Base-by-base conservation (phyloP, 1,140 invertebrate genomes). In the Orius insidiosus region DNA sequence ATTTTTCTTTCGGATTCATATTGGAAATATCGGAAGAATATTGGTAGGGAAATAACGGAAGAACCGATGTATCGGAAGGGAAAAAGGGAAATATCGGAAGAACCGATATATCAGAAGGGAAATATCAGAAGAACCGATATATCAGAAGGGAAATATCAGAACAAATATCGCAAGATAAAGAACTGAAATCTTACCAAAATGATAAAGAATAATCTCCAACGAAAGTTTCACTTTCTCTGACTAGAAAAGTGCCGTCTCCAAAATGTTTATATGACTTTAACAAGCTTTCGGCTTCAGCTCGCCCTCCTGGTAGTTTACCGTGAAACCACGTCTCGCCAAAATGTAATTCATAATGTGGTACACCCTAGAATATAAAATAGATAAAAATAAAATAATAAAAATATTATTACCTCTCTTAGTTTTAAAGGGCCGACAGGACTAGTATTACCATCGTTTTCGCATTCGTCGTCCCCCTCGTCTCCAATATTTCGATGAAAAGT, bases 241-340 rank as follows among this genome's bases (percentile, higher is more conserved):
- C 92, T 10, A 98, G 68, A 64, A 97, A 98, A 2, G 88, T 93
- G 1, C 92, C 93, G 62, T 96, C 88, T 1, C 90, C 90, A 10
- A 95, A 68, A 62, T 87, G 69, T 1, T 85, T 76, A 62, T 93
- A 87, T 8, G 73, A 67, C 48, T 75, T 69, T 1, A 96, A 62
- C n/a, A 85, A 60, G 19, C 56, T 73, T 59, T 84, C 80, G 8
- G 85, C 85, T 56, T 82, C 74, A 41, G 70, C 70, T 31, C 86
- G 63, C 2, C 83, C 84, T 50, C 74, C 82, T 39, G 77, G 70
- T 13, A 95, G 59, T 60, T 82, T 80, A 0, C 86, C 85, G 61
- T 96, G 92, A 59, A 94, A 97, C 92, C 93, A 97, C 59, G 84
- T 83, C 65, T 96, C 92, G 50, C 80, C 79, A 60, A 87, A 93